A percentile compares a stretch with the other conserved stretches of the same genome.
Conservation (phyloP, 2,797 vertebrate species). For the Myotis vivesi region DNA sequence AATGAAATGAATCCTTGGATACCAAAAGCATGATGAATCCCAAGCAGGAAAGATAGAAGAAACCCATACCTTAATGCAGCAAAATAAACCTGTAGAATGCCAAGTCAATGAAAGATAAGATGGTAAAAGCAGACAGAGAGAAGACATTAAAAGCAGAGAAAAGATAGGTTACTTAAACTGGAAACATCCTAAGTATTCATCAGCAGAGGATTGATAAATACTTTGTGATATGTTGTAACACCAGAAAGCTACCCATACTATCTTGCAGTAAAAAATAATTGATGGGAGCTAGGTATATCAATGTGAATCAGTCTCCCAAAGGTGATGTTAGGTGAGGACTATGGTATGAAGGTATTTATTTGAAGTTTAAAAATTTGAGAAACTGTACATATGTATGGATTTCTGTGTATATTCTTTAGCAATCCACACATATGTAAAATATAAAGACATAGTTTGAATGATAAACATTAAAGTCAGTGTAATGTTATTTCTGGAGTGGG, state of each 20-base stretch:
- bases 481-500: not conserved
- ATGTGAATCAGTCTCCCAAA: not conserved
- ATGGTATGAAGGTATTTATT: not conserved
- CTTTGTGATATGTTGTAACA: not conserved
- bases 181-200: not conserved
- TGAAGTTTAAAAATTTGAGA: not conserved
- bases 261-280: not conserved
- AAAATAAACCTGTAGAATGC: not conserved
- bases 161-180: not conserved
- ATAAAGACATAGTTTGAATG: not conserved
- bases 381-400: not conserved
- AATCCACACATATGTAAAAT: not conserved
- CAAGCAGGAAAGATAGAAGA: not conserved
- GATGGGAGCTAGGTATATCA: not conserved
- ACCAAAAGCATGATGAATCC: not conserved
- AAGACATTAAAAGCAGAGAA: not conserved
- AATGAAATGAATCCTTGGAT: not conserved
- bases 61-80: not conserved
- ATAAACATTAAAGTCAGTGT: not conserved
- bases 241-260: not conserved
- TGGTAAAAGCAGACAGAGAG: not conserved
- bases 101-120: not conserved
- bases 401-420: not conserved
- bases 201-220: not conserved
- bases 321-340: not conserved